Conservation (phyloP, 2,113 vertebrate species). For the Ictalurus furcatus region DNA sequence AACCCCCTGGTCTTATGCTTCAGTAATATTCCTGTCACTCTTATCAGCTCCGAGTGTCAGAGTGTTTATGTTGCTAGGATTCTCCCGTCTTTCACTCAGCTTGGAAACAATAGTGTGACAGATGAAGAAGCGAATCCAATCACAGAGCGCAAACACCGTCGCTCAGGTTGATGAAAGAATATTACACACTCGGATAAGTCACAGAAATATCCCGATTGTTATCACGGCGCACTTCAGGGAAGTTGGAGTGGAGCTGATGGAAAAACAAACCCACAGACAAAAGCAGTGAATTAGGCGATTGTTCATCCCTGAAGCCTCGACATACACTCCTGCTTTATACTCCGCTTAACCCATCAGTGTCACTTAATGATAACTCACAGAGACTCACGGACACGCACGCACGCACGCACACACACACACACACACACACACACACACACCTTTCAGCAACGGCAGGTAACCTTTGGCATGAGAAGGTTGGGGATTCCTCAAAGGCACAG, state of each 20-base stretch:
- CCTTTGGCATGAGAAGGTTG: slow-evolving; percentile 61
- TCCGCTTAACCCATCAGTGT: neutral
- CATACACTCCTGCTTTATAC: neutral
- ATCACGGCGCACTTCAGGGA: neutral
- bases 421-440: neutral
- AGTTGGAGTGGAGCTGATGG: slow-evolving; percentile 1
- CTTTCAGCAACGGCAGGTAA: slow-evolving; percentile 25
- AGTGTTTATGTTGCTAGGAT: slow-evolving; percentile 36
- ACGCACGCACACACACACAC: slow-evolving; percentile 2
- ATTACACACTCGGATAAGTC: slow-evolving; percentile 17
- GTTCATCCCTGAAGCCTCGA: neutral
- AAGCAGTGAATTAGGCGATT: neutral
- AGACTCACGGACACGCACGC: neutral
- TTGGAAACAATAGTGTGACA: slow-evolving; percentile 7
- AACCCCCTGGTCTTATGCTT: neutral
- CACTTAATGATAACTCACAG: neutral
- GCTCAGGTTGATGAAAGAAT: slow-evolving; percentile 1
- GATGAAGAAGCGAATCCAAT: slow-evolving; percentile 23
- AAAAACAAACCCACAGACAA: slow-evolving; percentile 21
- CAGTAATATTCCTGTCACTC: neutral
- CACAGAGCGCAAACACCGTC: slow-evolving; percentile 26
- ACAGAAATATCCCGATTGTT: slow-evolving; percentile 23
- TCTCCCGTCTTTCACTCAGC: slow-evolving; percentile 1
- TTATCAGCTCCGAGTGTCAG: slow-evolving; percentile 2
- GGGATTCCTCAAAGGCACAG: slow-evolving; percentile 50